A percentile compares a stretch with the other conserved stretches of the same genome.
phyloP scores from a whole-genome alignment of 2,888 invertebrate genomes.

The Ophonus ardosiacus region DNA sequence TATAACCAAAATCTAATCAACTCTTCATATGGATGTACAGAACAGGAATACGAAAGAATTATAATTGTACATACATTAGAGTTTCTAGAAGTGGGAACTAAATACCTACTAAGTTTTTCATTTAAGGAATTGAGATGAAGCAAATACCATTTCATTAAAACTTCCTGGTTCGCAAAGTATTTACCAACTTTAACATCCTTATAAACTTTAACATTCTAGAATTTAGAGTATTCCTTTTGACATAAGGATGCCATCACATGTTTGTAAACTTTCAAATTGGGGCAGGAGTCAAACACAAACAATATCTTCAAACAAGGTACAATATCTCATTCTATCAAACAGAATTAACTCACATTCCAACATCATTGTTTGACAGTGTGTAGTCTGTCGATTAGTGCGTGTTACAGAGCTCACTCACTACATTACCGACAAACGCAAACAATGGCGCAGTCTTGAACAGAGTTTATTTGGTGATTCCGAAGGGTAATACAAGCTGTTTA shows the following conservation, averaged over 20 bases:
- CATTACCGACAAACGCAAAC: conserved; percentile 25
- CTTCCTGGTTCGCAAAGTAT: conserved; percentile 5
- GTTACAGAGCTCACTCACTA: background rate
- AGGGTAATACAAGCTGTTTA: conserved; percentile 47
- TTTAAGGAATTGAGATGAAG: conserved; percentile 16
- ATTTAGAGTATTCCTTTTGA: conserved; percentile 22
- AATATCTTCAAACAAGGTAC: background rate
- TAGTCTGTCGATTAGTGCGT: conserved; percentile 1
- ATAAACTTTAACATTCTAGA: background rate
- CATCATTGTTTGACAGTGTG: background rate
- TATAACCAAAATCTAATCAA: too few relatives aligned
- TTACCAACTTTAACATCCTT: conserved; percentile 3
- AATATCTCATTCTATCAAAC: background rate
- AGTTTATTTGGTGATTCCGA: conserved; percentile 47
- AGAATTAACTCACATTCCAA: background rate
- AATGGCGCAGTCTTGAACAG: conserved; percentile 2
- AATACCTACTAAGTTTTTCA: conserved; percentile 21
- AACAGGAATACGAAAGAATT: too few relatives aligned
- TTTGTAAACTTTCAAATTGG: conserved; percentile 25
- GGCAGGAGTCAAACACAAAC: conserved; percentile 28
- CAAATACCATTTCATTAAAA: conserved; percentile 25
- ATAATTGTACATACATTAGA: too few relatives aligned
- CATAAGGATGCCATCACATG: conserved; percentile 1
- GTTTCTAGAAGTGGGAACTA: background rate
- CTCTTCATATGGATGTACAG: too few relatives aligned